Conservation (phyloP, 2,888 invertebrate species). For the Parnassius apollo region DNA sequence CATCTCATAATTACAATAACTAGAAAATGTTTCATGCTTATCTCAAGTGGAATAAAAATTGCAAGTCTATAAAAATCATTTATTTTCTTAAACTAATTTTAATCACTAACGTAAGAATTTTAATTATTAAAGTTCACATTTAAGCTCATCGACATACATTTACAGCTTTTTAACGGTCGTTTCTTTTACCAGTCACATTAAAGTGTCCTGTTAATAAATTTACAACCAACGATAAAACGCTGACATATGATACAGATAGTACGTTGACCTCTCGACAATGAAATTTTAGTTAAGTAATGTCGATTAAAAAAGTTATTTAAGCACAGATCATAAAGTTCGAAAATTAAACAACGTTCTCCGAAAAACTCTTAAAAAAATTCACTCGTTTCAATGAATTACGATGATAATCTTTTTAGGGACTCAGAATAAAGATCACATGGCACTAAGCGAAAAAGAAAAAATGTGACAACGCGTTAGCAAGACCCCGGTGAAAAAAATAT, state of each 20-base stretch:
- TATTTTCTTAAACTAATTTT: no score
- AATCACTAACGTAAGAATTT: background rate
- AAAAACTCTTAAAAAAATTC: constrained; percentile 21
- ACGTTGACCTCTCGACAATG: constrained; percentile 15
- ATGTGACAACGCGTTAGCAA: constrained; percentile 36
- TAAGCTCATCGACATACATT: constrained; percentile 19
- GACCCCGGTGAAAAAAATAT: constrained; percentile 33
- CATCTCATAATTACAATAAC: no score
- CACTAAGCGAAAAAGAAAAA: constrained; percentile 34
- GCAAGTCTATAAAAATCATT: no score
- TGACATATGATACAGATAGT: constrained; percentile 8
- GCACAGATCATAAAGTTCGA: constrained; percentile 25
- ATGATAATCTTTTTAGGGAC: constrained; percentile 22
- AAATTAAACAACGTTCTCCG: constrained; percentile 23
- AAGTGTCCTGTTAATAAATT: constrained; percentile 23
- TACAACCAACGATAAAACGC: constrained; percentile 22
- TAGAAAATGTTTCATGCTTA: no score
- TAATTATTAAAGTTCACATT: constrained; percentile 16
- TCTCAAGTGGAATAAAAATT: no score
- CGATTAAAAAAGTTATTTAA: constrained; percentile 14
- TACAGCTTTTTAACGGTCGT: constrained; percentile 15
- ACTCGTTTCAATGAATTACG: constrained; percentile 20
- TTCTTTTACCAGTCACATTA: constrained; percentile 22
- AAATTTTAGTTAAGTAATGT: constrained; percentile 10
- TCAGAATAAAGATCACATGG: constrained; percentile 32